Evolutionary conservation across 2,888 invertebrate genomes (phyloP).

Genomic region (Drosophila eohydei): DNA sequence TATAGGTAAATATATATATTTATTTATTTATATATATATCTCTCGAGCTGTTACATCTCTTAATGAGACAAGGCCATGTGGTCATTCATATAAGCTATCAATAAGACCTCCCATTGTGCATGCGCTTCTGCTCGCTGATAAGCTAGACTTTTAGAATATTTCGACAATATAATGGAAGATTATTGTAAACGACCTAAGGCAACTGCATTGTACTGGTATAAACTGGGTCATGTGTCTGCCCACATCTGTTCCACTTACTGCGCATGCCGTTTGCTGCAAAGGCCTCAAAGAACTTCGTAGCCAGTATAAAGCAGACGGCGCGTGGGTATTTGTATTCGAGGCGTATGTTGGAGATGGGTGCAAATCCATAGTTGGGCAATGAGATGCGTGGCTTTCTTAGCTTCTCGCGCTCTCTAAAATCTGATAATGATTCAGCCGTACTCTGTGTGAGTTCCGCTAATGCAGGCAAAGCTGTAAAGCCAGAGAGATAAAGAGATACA

Average conservation of each 20-base stretch:
- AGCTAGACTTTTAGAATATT: constrained; percentile 46
- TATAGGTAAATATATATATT: not conserved
- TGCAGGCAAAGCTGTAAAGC: constrained; percentile 72
- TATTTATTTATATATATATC: not conserved
- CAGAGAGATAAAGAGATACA: not conserved
- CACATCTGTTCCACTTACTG: constrained; percentile 75
- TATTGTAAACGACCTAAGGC: constrained; percentile 45
- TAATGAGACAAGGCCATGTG: constrained; percentile 22
- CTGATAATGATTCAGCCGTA: constrained; percentile 17
- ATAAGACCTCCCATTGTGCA: constrained; percentile 42
- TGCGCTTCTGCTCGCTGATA: constrained; percentile 48
- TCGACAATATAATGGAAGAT: constrained; percentile 49
- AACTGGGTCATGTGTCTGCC: constrained; percentile 17
- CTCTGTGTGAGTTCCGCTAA: constrained; percentile 66
- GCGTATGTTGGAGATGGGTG: constrained; percentile 60
- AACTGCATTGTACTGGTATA: constrained; percentile 18
- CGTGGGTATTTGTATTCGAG: constrained; percentile 81
- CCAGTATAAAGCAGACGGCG: constrained; percentile 83
- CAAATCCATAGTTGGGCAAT: constrained; percentile 74
- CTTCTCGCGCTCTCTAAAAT: constrained; percentile 36
- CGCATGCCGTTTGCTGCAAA: constrained; percentile 85
- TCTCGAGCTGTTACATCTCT: not conserved
- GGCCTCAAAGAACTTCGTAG: constrained; percentile 84
- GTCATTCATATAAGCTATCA: constrained; percentile 22
- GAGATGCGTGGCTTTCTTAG: constrained; percentile 47